These are phyloP conservation scores for Sarcophaga subvicina DNA, from an alignment of 2,888 invertebrate genomes.

Conservation along the genomic window DNA sequence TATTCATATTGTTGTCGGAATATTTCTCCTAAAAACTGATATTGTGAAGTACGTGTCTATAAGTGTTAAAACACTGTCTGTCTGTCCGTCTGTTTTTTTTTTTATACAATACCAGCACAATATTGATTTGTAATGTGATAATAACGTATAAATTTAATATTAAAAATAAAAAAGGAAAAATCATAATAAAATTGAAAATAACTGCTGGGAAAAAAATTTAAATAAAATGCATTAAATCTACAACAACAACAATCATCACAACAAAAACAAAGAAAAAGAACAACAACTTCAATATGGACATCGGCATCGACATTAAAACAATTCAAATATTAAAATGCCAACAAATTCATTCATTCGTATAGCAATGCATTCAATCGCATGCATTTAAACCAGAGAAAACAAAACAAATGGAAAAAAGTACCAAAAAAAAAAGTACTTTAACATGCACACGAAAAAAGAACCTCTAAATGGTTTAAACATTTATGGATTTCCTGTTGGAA, in stretches of 20 bases:
- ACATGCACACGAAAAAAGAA: not conserved
- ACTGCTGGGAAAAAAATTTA: slow-evolving; percentile 31
- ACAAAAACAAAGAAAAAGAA: too few species aligned
- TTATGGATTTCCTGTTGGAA: slow-evolving; percentile 59
- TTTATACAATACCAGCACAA: not conserved
- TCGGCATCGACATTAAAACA: slow-evolving; percentile 45
- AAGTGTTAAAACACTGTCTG: slow-evolving; percentile 21
- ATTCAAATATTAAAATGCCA: slow-evolving; percentile 38
- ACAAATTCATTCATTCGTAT: slow-evolving; percentile 7
- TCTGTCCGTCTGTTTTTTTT: not conserved
- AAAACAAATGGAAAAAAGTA: not conserved
- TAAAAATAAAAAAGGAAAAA: not conserved
- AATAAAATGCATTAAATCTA: slow-evolving; percentile 50
- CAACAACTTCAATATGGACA: not conserved
- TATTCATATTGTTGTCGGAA: slow-evolving; percentile 6
- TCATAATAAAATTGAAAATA: slow-evolving; percentile 13
- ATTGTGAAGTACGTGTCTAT: slow-evolving; percentile 19
- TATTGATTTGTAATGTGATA: slow-evolving; percentile 63
- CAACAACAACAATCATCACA: not conserved
- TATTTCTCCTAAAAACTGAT: slow-evolving; percentile 19
- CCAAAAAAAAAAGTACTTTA: not conserved
- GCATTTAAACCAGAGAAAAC: slow-evolving; percentile 20
- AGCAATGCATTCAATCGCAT: not conserved
- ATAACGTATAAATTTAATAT: slow-evolving; percentile 47
- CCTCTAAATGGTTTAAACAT: slow-evolving; percentile 62